A percentile compares a stretch with the other conserved stretches of the same genome.
phyloP scores from a whole-genome alignment of 2,113 vertebrate species.

The Larimichthys polyactis region DNA sequence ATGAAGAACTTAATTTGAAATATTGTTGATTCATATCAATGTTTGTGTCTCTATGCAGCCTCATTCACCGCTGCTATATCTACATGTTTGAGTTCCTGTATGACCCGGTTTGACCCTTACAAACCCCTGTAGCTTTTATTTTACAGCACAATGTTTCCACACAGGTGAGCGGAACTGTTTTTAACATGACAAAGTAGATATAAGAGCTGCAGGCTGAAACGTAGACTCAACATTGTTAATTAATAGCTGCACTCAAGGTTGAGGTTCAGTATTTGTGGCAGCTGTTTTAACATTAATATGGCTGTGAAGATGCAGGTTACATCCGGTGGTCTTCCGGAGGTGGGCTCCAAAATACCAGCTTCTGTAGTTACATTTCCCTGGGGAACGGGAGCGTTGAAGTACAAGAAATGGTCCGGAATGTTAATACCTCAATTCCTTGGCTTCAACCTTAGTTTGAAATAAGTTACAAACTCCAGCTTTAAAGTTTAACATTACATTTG shows the following conservation, averaged over 20 bases:
- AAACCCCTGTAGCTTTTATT: background rate
- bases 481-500: no score
- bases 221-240: background rate
- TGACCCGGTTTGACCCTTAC: background rate
- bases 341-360: background rate
- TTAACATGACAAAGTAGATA: background rate
- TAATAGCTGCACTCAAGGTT: background rate
- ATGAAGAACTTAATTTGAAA: background rate
- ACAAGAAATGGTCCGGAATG: background rate
- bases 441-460: background rate
- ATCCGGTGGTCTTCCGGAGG: background rate
- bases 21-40: background rate
- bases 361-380: background rate
- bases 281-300: background rate
- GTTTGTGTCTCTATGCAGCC: background rate
- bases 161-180: background rate
- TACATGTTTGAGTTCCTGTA: background rate
- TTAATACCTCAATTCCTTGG: background rate
- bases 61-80: no score
- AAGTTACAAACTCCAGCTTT: background rate
- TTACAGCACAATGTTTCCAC: background rate
- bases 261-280: conserved; percentile 2
- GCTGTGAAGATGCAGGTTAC: background rate
- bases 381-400: background rate
- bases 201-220: background rate